Evolutionary conservation across 1,140 invertebrate genomes (phyloP).

Genomic region (Venturia canescens): DNA sequence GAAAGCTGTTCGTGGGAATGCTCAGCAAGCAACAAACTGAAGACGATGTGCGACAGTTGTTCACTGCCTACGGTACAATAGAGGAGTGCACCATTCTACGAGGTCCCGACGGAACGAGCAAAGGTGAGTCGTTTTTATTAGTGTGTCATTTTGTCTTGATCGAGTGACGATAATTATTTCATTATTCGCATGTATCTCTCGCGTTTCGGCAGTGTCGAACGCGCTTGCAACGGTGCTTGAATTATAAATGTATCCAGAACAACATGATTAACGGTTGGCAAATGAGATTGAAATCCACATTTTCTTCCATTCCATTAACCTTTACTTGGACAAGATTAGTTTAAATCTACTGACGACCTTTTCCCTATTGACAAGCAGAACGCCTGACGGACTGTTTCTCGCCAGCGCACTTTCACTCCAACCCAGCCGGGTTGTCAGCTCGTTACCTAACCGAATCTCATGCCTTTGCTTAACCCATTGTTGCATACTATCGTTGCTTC

Average conservation of each 20-base stretch:
- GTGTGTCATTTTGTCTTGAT: constrained; percentile 15
- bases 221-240: constrained; percentile 1
- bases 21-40: constrained; percentile 99
- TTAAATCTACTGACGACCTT: neutral
- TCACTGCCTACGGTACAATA: constrained; percentile 97
- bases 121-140: constrained; percentile 84
- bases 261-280: constrained; percentile 49
- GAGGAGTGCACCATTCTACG: constrained; percentile 99
- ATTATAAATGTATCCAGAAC: neutral
- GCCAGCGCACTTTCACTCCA: neutral
- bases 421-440: neutral
- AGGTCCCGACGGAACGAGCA: constrained; percentile 96
- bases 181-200: neutral
- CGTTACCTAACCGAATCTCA: constrained; percentile 14
- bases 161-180: neutral
- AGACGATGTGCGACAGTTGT: constrained; percentile 98
- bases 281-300: constrained; percentile 71
- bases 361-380: neutral
- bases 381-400: neutral
- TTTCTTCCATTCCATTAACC: neutral
- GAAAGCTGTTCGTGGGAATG: constrained; percentile 99
- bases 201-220: neutral
- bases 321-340: neutral
- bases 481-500: neutral
- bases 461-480: constrained; percentile 4